Evolutionary conservation across 2,113 vertebrate species (phyloP).

Genomic region (Lampris incognitus): DNA sequence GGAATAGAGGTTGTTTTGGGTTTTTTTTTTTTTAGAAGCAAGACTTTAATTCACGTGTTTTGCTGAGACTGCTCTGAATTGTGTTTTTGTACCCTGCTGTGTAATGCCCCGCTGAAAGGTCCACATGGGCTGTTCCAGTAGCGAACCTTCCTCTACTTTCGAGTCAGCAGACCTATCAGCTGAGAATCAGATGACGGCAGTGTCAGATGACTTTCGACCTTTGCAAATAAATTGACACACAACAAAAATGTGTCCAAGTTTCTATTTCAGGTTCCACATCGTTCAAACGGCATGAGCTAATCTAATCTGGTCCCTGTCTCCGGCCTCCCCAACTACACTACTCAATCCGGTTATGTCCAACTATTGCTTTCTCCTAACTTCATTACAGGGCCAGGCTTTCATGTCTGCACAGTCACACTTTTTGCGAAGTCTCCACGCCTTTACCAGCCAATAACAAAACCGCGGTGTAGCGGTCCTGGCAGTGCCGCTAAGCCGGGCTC

Average conservation of each 20-base stretch:
- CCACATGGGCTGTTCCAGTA: slow-evolving; percentile 17
- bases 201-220: slow-evolving; percentile 66
- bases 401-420: slow-evolving; percentile 20
- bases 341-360: slow-evolving; percentile 19
- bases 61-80: background rate
- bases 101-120: slow-evolving; percentile 36
- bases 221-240: slow-evolving; percentile 23
- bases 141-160: slow-evolving; percentile 37
- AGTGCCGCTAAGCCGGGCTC: background rate
- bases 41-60: background rate
- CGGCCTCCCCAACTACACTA: slow-evolving; percentile 17
- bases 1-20: background rate
- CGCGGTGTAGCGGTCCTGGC: background rate
- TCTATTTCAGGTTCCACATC: background rate
- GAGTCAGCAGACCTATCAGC: slow-evolving; percentile 73
- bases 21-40: background rate
- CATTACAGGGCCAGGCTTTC: slow-evolving; percentile 6
- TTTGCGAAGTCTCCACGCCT: background rate
- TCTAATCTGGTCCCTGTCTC: slow-evolving; percentile 26
- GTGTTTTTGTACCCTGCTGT: slow-evolving; percentile 20
- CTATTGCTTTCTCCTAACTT: background rate
- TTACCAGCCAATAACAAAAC: too few species aligned
- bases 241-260: slow-evolving; percentile 20
- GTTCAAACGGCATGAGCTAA: too few species aligned
- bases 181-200: slow-evolving; percentile 75